Base-by-base conservation (phyloP, 2,888 invertebrate species). In the Germaria angustata region DNA sequence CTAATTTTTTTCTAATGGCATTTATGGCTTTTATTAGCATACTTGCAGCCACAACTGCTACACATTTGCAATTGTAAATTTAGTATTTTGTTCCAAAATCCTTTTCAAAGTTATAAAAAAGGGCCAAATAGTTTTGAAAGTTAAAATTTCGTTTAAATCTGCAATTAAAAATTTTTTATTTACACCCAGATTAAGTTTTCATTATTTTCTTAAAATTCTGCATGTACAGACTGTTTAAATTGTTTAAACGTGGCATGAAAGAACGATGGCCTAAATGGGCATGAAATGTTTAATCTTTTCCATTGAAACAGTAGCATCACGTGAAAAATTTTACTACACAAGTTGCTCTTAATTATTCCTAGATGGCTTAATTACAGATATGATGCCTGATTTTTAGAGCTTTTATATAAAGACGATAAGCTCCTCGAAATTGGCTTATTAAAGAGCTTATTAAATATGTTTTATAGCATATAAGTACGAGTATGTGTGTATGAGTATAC, bases 101-200 rank as follows among this genome's bases (percentile, higher is more conserved):
- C 65, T 41, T 69, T 80, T n/a, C 17, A 2, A 24, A n/a, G 32
- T 44, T 22, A 15, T 59, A 34, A 24, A 28, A 24, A 57, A 59
- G 22, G n/a, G 20, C 15, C 13, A 20, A 57, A 49, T 24, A 57
- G n/a, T 69, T 44, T 9, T 17, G 46, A 71, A 41, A 46, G 39
- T 51, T 51, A 51, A 59, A 20, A 80, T 57, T 39, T 49, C 3
- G 22, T 34, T 9, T 81, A 71, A 66, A 76, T 66, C 53, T 71
- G 57, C 51, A 76, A 72, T 81, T 71, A 71, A 55, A 80, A 76
- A 53, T 28, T 65, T 66, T 69, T 71, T 49, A 72, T 57, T 13
- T n/a, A 22, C 9, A 22, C 9, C 6, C 20, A 51, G 24, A 51
- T n/a, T 24, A 24, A n/a, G 24, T 24, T 20, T 34, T 53, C 53